These are phyloP conservation scores for Balearica regulorum DNA, from an alignment of 2,797 vertebrate species.

Conservation along the genomic window DNA sequence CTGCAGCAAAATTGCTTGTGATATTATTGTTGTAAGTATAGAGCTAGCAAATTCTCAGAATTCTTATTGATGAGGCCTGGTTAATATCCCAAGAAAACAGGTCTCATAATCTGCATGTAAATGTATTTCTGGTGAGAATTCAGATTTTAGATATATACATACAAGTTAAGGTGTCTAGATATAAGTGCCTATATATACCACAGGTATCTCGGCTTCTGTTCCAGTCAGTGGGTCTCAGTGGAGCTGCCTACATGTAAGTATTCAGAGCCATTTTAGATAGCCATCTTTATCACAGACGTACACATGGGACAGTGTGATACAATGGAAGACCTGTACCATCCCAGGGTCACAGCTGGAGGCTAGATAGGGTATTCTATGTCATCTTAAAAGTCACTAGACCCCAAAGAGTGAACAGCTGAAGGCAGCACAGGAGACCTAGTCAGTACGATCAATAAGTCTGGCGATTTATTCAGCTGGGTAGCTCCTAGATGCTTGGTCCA, in stretches of 20 bases:
- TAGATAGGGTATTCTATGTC: background rate
- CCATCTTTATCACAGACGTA: background rate
- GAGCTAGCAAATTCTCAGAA: background rate
- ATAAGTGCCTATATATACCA: background rate
- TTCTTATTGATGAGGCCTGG: background rate
- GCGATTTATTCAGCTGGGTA: background rate
- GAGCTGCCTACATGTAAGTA: background rate
- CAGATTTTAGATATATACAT: background rate
- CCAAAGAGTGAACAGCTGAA: background rate
- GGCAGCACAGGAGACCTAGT: background rate
- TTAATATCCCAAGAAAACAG: background rate
- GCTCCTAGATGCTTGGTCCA: background rate
- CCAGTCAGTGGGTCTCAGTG: background rate
- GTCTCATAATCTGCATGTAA: background rate
- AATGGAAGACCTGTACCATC: background rate
- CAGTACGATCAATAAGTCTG: background rate
- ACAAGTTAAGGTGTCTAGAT: background rate
- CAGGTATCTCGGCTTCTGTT: background rate
- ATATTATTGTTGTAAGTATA: background rate
- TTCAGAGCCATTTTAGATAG: background rate
- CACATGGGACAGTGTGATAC: too few relatives aligned
- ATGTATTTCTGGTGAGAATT: background rate
- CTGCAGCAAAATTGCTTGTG: background rate
- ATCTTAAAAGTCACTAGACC: background rate
- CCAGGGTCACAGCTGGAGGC: background rate